phyloP scores from a whole-genome alignment of 2,797 vertebrate genomes.

The Todus mexicanus region DNA sequence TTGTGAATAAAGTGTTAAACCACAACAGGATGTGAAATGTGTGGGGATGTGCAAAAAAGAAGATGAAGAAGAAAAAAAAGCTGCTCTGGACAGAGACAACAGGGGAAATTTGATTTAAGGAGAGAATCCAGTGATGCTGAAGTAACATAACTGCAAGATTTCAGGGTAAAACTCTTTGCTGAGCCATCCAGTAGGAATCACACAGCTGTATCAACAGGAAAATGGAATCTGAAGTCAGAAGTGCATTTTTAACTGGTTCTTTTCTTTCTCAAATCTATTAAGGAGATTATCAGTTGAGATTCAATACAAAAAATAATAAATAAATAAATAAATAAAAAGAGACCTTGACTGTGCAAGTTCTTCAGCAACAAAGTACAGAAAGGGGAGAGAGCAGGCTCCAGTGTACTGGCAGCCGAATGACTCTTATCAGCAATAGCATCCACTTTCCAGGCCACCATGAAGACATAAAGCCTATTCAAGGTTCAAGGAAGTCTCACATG shows the following conservation, averaged over 20 bases:
- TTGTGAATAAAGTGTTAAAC: neutral
- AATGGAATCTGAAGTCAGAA: neutral
- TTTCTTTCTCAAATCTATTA: neutral
- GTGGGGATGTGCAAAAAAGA: neutral
- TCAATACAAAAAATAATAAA: neutral
- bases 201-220: constrained; percentile 58
- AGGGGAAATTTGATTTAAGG: neutral
- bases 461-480: neutral
- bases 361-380: neutral
- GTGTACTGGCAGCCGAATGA: neutral
- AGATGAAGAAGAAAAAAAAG: neutral
- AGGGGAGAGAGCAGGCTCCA: neutral
- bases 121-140: neutral
- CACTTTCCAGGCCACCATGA: neutral
- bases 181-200: neutral
- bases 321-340: neutral
- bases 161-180: constrained; percentile 5
- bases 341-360: neutral
- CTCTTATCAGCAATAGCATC: neutral
- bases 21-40: neutral
- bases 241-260: neutral
- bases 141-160: neutral
- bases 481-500: neutral
- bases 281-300: neutral
- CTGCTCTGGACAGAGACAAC: neutral